phyloP scores from a whole-genome alignment of 2,888 invertebrate genomes.

The Theristus sp. region DNA sequence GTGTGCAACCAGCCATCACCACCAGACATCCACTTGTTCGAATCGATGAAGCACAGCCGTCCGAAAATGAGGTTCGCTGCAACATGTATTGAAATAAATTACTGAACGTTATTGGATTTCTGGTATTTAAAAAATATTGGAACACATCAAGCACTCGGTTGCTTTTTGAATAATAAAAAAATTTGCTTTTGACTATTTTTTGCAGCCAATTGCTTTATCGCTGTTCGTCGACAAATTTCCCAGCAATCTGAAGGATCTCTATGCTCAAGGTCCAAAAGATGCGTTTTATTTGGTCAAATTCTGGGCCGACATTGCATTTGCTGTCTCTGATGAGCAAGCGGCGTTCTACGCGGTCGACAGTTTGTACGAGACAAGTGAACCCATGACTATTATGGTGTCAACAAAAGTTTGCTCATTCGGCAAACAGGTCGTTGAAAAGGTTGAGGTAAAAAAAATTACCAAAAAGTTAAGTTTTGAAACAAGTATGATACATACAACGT shows the following conservation, averaged over 20 bases:
- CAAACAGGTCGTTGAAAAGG: slow-evolving; percentile 97
- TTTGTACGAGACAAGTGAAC: slow-evolving; percentile 79
- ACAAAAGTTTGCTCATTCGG: slow-evolving; percentile 99
- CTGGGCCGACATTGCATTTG: slow-evolving; percentile 46
- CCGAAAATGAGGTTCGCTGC: no score
- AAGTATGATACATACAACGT: background rate
- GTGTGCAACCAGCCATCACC: no score
- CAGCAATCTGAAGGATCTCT: slow-evolving; percentile 86
- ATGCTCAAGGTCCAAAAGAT: slow-evolving; percentile 86
- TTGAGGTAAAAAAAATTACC: slow-evolving; percentile 41
- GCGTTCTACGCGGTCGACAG: slow-evolving; percentile 24
- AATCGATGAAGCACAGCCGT: no score
- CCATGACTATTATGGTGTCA: slow-evolving; percentile 95
- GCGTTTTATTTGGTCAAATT: slow-evolving; percentile 99
- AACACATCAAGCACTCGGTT: no score
- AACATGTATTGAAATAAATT: no score
- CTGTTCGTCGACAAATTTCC: slow-evolving; percentile 70
- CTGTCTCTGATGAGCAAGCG: slow-evolving; percentile 13
- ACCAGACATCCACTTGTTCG: no score
- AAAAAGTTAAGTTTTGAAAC: background rate
- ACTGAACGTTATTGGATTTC: no score
- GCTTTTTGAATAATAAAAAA: background rate
- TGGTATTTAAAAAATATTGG: no score
- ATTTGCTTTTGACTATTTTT: no score
- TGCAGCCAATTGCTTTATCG: background rate